Evolutionary conservation across 1,140 invertebrate genomes (phyloP).

Genomic region (Araneus ventricosus): DNA sequence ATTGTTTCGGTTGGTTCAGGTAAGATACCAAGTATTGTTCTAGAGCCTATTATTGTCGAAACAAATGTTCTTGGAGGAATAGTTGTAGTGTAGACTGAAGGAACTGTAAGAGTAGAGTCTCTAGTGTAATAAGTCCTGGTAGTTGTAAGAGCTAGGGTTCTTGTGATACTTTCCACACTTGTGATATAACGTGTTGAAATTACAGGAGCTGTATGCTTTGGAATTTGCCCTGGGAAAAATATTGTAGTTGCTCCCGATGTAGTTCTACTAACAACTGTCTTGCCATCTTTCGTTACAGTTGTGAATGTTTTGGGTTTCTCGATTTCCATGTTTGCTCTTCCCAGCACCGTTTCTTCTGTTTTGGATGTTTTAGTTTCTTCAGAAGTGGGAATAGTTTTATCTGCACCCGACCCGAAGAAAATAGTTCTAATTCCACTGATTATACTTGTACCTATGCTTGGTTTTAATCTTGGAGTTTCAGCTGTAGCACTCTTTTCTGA

Average conservation of each 20-base stretch:
- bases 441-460: conserved; percentile 58
- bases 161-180: conserved; percentile 76
- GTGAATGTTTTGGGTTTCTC: conserved; percentile 59
- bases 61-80: conserved; percentile 77
- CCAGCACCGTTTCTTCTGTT: background rate
- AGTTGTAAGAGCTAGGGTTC: conserved; percentile 77
- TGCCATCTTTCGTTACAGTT: conserved; percentile 71
- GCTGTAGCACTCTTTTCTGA: background rate
- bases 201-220: conserved; percentile 21
- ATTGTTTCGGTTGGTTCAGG: conserved; percentile 69
- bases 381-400: background rate
- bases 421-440: conserved; percentile 72
- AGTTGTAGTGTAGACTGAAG: conserved; percentile 77
- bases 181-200: conserved; percentile 76
- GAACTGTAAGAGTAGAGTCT: conserved; percentile 77
- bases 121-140: conserved; percentile 77
- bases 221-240: conserved; percentile 73
- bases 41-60: conserved; percentile 77
- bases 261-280: conserved; percentile 69
- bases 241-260: conserved; percentile 76
- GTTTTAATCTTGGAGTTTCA: conserved; percentile 38
- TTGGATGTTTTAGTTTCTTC: background rate
- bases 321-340: conserved; percentile 4
- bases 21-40: conserved; percentile 75
- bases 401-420: conserved; percentile 48